Conservation (phyloP, 2,113 vertebrate genomes). For the Himantopus leucocephalus region DNA sequence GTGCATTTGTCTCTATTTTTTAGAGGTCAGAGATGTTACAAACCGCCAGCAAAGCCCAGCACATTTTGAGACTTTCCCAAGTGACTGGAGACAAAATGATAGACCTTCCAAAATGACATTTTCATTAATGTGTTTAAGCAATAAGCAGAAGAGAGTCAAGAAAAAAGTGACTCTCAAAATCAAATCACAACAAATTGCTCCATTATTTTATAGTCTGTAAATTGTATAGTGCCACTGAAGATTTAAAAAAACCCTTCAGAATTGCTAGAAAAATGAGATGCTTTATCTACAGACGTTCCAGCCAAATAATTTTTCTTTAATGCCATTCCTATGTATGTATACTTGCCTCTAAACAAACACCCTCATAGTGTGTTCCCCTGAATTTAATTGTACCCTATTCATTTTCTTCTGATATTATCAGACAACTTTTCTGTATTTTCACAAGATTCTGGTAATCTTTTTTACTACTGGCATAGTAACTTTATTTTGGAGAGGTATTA, state of each 20-base stretch:
- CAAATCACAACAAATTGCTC: neutral
- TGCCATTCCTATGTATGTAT: neutral
- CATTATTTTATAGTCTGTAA: neutral
- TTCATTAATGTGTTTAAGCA: neutral
- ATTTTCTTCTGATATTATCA: neutral
- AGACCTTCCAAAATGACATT: neutral
- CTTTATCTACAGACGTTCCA: neutral
- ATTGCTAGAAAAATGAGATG: neutral
- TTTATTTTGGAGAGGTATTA: neutral
- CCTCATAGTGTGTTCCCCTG: neutral
- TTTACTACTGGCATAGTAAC: neutral
- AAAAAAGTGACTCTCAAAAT: neutral
- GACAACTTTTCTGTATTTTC: neutral
- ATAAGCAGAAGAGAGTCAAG: neutral
- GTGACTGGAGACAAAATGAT: neutral
- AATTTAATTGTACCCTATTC: neutral
- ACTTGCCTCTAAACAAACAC: neutral
- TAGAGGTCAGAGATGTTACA: neutral
- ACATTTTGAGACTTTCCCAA: neutral
- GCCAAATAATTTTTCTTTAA: neutral
- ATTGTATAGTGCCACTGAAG: neutral
- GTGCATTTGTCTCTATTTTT: neutral
- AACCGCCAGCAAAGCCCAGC: neutral
- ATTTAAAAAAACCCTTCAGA: neutral
- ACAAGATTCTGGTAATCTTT: neutral